Evolutionary conservation across 30 jellyfish, hydroid and myxozoan species (phyloP).

Genomic region (Catostylus mosaicus): DNA sequence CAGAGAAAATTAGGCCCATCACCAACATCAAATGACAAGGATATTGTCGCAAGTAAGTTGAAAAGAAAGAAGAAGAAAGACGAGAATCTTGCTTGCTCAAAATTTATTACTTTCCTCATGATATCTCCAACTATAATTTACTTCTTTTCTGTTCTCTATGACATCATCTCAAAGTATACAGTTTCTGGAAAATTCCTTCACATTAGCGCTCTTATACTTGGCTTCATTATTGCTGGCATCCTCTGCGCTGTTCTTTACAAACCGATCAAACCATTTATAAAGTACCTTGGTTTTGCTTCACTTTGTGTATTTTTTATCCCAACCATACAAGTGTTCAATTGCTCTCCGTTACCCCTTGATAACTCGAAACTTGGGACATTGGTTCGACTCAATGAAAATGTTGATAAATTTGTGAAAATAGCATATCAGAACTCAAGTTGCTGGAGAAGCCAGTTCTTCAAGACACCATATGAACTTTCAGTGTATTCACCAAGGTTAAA

Average conservation of each 20-base stretch:
- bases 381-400: conserved; percentile 30
- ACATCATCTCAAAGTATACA: conserved; percentile 37
- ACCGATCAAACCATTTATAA: conserved; percentile 44
- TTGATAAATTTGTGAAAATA: conserved; percentile 21
- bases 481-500: conserved; percentile 49
- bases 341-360: conserved; percentile 65
- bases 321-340: conserved; percentile 53
- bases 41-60: conserved; percentile 3
- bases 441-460: conserved; percentile 37
- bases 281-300: conserved; percentile 40
- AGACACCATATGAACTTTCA: conserved; percentile 55
- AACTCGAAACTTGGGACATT: conserved; percentile 57
- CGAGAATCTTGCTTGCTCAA: conserved; percentile 31
- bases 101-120: conserved; percentile 49
- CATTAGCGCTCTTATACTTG: conserved; percentile 32
- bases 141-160: conserved; percentile 37
- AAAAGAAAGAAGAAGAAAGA: conserved; percentile 46
- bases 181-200: conserved; percentile 50
- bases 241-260: conserved; percentile 41
- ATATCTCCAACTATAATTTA: conserved; percentile 52
- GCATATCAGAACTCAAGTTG: conserved; percentile 47
- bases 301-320: conserved; percentile 54
- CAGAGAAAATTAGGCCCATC: conserved; percentile 25
- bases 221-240: conserved; percentile 20
- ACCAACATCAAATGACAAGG: not conserved